Evolutionary conservation across 1,140 invertebrate species (phyloP), one percentile per base, ranked within the genome.

Genomic region (Phymastichus coffea): DNA sequence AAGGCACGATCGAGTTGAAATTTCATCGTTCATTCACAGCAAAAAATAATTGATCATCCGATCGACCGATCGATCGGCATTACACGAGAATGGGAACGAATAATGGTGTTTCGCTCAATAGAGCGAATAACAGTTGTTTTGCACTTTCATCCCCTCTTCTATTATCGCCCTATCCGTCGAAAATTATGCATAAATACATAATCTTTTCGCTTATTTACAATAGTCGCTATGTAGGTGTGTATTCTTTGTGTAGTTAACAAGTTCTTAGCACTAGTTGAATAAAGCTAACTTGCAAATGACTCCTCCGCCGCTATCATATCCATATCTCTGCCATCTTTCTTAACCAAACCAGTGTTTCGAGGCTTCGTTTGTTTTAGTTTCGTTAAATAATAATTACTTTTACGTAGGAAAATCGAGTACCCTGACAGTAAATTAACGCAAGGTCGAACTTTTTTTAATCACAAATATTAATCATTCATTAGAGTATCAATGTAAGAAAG

Each of bases 1-100:
- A n/a, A 61, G 59, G 59, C 59, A 61, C 59, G 51, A 56, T 61
- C 46, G 38, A 61, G 55, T 61, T 61, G 44, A 61, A 56, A 55
- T 56, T 51, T 61, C 23, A 23, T 58, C 48, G 48, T 61, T 59
- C 38, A 47, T 59, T 61, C 51, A 55, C 26, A 55, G 23, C 25
- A 48, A 61, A 54, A 40, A 54, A 54, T 23, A 54, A 61, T 47
- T 30, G 49, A 38, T 28, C 20, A 14, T 35, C 4, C 7, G 19
- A 37, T 33, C 22, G 33, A 54, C 12, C 40, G 4, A 19, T 43
- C 40, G 12, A 38, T 28, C 25, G 53, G 22, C 19, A 38, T 33
- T 33, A 33, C 12, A 54, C 47, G n/a, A 58, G 48, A 56, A 25
- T 23, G 14, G 35, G 14, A 35, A 33, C 12, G 10, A 43, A 59